phyloP scores from a whole-genome alignment of 2,113 vertebrate species.

The Hippocampus zosterae region DNA sequence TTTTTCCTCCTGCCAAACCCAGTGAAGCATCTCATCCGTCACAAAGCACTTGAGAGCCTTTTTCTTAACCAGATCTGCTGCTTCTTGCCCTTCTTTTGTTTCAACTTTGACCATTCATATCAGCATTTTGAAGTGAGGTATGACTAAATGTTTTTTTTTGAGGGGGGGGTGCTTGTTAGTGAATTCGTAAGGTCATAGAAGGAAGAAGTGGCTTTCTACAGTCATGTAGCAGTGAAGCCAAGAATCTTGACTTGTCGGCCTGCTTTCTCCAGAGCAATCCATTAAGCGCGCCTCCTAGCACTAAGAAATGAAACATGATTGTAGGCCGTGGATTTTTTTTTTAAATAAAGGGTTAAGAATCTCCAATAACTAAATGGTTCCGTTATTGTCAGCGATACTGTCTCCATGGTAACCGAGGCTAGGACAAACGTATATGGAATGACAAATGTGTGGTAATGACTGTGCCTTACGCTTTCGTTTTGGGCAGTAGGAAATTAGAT shows the following conservation, averaged over 20 bases:
- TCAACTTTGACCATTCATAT: background rate
- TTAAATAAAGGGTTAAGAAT: slow-evolving; percentile 37
- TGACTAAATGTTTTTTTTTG: slow-evolving; percentile 3
- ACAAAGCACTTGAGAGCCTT: slow-evolving; percentile 12
- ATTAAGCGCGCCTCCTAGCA: slow-evolving; percentile 13
- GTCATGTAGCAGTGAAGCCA: slow-evolving; percentile 37
- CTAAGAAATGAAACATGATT: slow-evolving; percentile 19
- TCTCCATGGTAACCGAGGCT: slow-evolving; percentile 39
- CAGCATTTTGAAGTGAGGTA: slow-evolving; percentile 4
- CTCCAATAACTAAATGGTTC: slow-evolving; percentile 22
- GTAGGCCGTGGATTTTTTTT: slow-evolving; percentile 10
- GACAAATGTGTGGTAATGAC: slow-evolving; percentile 71
- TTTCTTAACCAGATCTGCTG: slow-evolving; percentile 12
- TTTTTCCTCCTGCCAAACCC: slow-evolving; percentile 1
- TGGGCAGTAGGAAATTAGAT: slow-evolving; percentile 49
- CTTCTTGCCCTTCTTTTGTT: slow-evolving; percentile 21
- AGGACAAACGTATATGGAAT: slow-evolving; percentile 49
- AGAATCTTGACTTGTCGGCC: slow-evolving; percentile 15
- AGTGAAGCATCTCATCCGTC: slow-evolving; percentile 9
- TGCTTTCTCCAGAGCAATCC: slow-evolving; percentile 8
- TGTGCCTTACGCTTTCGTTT: slow-evolving; percentile 71
- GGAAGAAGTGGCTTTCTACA: slow-evolving; percentile 20
- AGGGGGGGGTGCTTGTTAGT: background rate
- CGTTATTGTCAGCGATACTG: slow-evolving; percentile 14
- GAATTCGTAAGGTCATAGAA: background rate